Percentiles rank a stretch among this genome's conserved stretches.
Evolutionary conservation across 2,888 invertebrate genomes (phyloP).

Genomic region (Scaptomyza flava): DNA sequence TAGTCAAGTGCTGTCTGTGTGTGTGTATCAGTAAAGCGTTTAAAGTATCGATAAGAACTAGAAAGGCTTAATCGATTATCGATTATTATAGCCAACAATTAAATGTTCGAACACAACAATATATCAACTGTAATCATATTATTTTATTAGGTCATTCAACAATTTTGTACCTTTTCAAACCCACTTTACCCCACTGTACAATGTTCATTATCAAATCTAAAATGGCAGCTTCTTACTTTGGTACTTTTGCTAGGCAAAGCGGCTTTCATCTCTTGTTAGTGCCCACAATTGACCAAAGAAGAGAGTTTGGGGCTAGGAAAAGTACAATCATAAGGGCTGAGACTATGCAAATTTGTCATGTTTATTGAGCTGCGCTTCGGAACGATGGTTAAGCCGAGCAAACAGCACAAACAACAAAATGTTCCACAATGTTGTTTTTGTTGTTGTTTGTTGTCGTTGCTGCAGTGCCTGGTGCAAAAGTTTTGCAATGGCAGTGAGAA

Average conservation of each 20-base stretch:
- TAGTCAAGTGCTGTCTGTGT: background rate
- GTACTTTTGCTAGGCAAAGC: slow-evolving; percentile 34
- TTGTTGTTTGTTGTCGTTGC: slow-evolving; percentile 13
- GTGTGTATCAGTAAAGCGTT: background rate
- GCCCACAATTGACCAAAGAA: slow-evolving; percentile 17
- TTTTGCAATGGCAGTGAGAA: slow-evolving; percentile 54
- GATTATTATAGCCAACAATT: background rate
- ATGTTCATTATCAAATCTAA: background rate
- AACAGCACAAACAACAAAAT: slow-evolving; percentile 41
- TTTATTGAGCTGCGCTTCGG: slow-evolving; percentile 62
- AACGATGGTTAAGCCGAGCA: slow-evolving; percentile 28
- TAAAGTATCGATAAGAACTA: background rate
- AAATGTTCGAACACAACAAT: background rate
- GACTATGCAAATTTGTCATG: slow-evolving; percentile 68
- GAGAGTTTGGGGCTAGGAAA: background rate
- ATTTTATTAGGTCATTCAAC: background rate
- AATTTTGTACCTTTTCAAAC: background rate
- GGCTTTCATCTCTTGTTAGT: slow-evolving; percentile 49
- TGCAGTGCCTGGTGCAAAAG: slow-evolving; percentile 55
- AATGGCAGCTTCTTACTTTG: slow-evolving; percentile 23
- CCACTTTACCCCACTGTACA: slow-evolving; percentile 26
- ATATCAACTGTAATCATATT: background rate
- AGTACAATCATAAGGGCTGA: slow-evolving; percentile 30
- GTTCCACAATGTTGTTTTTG: slow-evolving; percentile 14
- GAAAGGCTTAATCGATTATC: background rate